Base-by-base conservation (phyloP, 2,113 vertebrate genomes). In the Calyptomena viridis region DNA sequence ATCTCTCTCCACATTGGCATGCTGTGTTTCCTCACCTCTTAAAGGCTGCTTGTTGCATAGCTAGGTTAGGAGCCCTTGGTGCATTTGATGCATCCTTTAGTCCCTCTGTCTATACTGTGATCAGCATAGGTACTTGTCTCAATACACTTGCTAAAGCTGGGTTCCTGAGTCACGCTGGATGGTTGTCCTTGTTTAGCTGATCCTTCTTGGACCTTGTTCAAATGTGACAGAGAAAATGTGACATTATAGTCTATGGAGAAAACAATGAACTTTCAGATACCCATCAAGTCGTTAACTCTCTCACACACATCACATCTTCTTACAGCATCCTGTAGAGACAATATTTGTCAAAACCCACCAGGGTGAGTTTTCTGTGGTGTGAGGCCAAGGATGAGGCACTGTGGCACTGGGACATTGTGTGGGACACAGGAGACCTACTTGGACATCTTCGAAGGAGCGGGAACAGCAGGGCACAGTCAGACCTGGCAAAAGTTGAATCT, bases 21-120 rank as follows among this genome's bases (percentile, higher is more conserved):
- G 47, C 31, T 1, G 0, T 2, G 0, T 62, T 74, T 46, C 25
- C 37, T 28, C 8, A 9, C 22, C 22, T 2, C 17, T 39, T 82
- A 17, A 74, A 78, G 17, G 16, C 21, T 75, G n/a, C 14, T 58
- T 56, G 39, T 20, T 39, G 15, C 33, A 14, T 5, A 62, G 40
- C 5, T 20, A 74, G 13, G 16, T 59, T 23, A 46, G 25, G 27
- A 87, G 6, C 18, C 28, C 18, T 44, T 39, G 5, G 3, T 16
- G 27, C 11, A 58, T 7, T 13, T 46, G 27, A 6, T 2, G 0
- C 25, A n/a, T 46, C 28, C n/a, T 72, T 72, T 30, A 31, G 33
- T 17, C 12, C 12, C 14, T 71, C 56, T 24, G 2, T 11, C 30
- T 39, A 13, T 18, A 33, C 31, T 2, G 1, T 37, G 31, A 75